phyloP scores from a whole-genome alignment of 1,140 invertebrate species.

The Hetaerina americana region DNA sequence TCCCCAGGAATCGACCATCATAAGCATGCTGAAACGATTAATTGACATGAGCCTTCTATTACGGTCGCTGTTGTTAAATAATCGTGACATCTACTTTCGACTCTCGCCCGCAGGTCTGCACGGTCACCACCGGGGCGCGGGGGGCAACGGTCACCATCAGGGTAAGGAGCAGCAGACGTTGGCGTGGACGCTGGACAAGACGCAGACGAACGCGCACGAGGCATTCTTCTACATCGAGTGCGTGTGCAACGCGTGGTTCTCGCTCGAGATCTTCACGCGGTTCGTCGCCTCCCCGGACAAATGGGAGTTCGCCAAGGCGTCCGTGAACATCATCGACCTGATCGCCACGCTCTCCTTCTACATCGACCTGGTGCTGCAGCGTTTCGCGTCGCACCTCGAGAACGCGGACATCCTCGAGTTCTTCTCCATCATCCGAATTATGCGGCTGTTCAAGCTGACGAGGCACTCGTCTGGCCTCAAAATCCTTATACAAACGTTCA shows the following conservation, averaged over 20 bases:
- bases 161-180: constrained; percentile 37
- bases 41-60: too few relatives aligned
- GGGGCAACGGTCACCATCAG: constrained; percentile 12
- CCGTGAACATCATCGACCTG: constrained; percentile 96
- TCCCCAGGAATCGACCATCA: too few relatives aligned
- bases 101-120: background rate
- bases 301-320: constrained; percentile 81
- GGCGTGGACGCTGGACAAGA: constrained; percentile 80
- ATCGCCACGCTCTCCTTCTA: constrained; percentile 97
- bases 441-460: constrained; percentile 96
- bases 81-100: background rate
- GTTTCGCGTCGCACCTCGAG: constrained; percentile 81
- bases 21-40: too few relatives aligned
- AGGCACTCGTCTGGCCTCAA: constrained; percentile 93
- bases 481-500: constrained; percentile 94
- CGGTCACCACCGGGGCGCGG: background rate
- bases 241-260: constrained; percentile 99
- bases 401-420: constrained; percentile 98
- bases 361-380: constrained; percentile 80
- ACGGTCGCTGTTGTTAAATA: background rate
- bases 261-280: constrained; percentile 89
- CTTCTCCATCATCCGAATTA: constrained; percentile 97
- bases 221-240: constrained; percentile 99
- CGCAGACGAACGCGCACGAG: constrained; percentile 87
- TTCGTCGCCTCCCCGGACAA: constrained; percentile 90